phyloP scores from a whole-genome alignment of 2,113 vertebrate species.

The Neotragus pygmaeus region DNA sequence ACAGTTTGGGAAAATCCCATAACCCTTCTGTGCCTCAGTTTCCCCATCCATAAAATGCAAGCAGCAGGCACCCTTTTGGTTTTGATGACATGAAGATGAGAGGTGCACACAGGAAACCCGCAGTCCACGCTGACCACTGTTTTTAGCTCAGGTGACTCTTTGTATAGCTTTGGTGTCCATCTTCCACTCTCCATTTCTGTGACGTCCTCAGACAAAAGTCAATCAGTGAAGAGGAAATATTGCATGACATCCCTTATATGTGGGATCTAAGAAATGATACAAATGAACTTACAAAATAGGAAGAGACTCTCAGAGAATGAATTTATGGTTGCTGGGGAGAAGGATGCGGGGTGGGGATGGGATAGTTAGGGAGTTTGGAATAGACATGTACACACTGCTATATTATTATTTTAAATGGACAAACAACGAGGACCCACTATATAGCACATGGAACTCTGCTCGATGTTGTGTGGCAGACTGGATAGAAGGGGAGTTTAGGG shows the following conservation, averaged over 20 bases:
- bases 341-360: background rate
- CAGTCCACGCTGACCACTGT: background rate
- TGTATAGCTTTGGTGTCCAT: background rate
- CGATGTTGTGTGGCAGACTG: background rate
- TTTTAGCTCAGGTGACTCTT: background rate
- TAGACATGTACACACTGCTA: background rate
- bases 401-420: background rate
- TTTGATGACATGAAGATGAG: background rate
- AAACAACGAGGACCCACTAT: background rate
- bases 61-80: background rate
- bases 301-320: background rate
- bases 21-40: background rate
- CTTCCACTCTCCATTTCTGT: background rate
- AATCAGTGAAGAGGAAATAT: background rate
- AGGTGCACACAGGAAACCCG: accelerated
- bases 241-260: background rate
- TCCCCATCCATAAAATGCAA: background rate
- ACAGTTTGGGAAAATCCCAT: background rate
- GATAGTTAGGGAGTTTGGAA: background rate
- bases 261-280: background rate
- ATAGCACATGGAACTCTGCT: background rate
- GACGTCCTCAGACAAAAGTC: background rate
- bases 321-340: background rate
- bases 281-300: background rate
- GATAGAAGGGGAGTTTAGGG: background rate